Conservation (phyloP, 2,797 vertebrate genomes). For the Falco columbarius region DNA sequence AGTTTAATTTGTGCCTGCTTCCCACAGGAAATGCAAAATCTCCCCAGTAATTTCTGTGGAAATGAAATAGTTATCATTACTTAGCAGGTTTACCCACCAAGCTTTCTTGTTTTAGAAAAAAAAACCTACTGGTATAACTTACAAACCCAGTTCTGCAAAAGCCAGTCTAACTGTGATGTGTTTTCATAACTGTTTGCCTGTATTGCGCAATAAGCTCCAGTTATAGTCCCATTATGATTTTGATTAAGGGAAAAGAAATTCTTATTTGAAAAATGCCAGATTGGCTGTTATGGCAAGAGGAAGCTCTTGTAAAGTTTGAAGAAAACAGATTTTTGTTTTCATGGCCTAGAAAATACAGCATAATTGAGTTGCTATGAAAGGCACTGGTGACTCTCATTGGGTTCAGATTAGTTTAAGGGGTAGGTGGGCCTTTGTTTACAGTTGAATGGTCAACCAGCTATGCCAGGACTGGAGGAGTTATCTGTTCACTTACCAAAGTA, state of each 20-base stretch:
- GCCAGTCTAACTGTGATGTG: background rate
- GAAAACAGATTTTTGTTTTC: background rate
- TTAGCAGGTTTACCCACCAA: background rate
- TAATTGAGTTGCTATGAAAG: background rate
- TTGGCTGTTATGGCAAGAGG: background rate
- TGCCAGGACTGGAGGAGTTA: slow-evolving; percentile 8
- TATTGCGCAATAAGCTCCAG: background rate
- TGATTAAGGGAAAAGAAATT: background rate
- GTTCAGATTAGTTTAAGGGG: background rate
- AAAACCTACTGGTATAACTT: background rate
- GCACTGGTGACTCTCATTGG: background rate
- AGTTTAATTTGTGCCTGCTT: background rate
- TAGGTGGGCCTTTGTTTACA: background rate
- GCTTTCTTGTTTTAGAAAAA: background rate
- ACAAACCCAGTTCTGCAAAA: background rate
- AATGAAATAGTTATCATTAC: background rate
- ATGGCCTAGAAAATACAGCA: background rate
- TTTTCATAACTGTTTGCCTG: background rate
- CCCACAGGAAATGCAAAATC: background rate
- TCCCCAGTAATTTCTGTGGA: background rate
- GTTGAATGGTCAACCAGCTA: slow-evolving; percentile 49
- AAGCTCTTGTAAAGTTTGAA: background rate
- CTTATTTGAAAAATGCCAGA: background rate
- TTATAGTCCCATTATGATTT: background rate
- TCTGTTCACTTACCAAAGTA: slow-evolving; percentile 45